Base-by-base conservation (phyloP, 35 echinoderm and acorn worm species). In the Patiria miniata region DNA sequence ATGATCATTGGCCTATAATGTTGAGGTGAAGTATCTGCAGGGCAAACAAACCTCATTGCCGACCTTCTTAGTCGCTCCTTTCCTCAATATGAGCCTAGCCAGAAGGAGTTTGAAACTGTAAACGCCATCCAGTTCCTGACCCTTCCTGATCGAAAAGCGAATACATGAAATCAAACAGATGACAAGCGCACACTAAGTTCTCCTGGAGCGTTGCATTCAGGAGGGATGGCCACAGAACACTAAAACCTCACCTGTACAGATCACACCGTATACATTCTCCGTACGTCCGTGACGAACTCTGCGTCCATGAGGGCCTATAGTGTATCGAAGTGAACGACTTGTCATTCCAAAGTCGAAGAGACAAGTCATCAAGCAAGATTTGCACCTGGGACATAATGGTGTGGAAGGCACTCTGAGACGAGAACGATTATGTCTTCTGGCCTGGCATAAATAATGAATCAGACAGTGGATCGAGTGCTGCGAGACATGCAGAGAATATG, bases 361-460 rank as follows among this genome's bases (percentile, higher is more conserved):
- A 34, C 5, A 7, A n/a, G 16, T 18, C 2, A 89, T 89, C 52
- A 82, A 82, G 30, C 4, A 36, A 9, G 39, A 68, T 34, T 34
- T 89, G 19, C 78, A 89, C 36, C 1, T 83, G 16, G 79, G 87
- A 40, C 87, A 89, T 36, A 89, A 0, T 83, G 89, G 89, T 17
- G 28, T 79, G 15, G 77, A 91, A 28, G 61, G 32, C 40, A 91
- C 77, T 0, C 36, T 79, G 14, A 60, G 77, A n/a, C 21, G 44
- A 55, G 82, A 69, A 8, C 50, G 83, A 80, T 51, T 47, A 23
- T 79, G 77, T 91, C 2, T 91, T 37, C 30, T 91, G 90, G 78
- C 82, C 82, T 1, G 17, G 56, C 19, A 91, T 91, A 37, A 86
- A 78, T 10, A 5, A 60, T 21, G 61, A 38, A 58, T 91, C 0